Base-by-base conservation (phyloP, 2,797 vertebrate genomes). In the Pterois miles region DNA sequence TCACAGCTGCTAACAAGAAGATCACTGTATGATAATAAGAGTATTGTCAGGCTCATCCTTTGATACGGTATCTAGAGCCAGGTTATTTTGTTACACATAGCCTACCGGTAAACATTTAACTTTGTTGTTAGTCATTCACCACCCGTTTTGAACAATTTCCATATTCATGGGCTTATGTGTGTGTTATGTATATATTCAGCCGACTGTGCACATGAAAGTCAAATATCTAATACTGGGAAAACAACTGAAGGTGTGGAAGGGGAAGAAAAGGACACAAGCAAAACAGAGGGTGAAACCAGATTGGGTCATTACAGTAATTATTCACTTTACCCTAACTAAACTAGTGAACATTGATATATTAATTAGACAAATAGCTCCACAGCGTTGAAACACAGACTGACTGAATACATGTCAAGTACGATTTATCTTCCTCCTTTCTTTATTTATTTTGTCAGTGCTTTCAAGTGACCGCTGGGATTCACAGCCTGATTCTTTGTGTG, bases 401-500 rank as follows among this genome's bases (percentile, higher is more conserved):
- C 58, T 82, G 76, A 90, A 86, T 74, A 57, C 48, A 8, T 71
- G 82, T 90, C 86, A 78, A 82, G 65, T 23, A 52, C 56, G 81
- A 83, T 85, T 79, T 84, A 81, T 81, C 74, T 70, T 57, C 18
- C 13, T 23, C 46, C 46, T 64, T 75, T 83, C 18, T 74, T 83
- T 71, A 85, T 86, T 72, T 81, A 74, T 86, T 88, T 87, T 70
- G 78, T 73, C 66, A 53, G 67, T 13, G 74, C 86, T 92, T 91
- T 84, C 68, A 91, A 87, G 76, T 90, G 90, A 90, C 87, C 89
- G 76, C 81, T 78, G 88, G 88, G 91, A 92, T 80, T 88, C 74
- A 48, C 80, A 27, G 78, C 16, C 67, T 72, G 84, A 90, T 81
- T 89, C 78, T 88, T 81, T 84, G 79, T 81, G 80, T 73, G 67